phyloP scores from a whole-genome alignment of 2,797 vertebrate genomes.

The Anomalospiza imberbis region DNA sequence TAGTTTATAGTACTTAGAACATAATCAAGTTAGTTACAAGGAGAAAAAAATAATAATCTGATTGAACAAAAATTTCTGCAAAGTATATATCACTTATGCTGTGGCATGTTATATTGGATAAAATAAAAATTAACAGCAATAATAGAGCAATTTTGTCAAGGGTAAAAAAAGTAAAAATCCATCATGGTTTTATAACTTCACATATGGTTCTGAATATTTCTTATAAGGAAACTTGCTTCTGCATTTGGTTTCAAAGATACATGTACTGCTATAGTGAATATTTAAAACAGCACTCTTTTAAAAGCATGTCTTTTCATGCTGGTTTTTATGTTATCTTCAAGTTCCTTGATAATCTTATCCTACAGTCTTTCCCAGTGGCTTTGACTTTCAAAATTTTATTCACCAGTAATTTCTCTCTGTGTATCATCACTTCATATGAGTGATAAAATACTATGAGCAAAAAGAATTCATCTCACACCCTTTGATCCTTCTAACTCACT shows the following conservation, averaged over 20 bases:
- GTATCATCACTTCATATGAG: not conserved
- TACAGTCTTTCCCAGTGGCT: not conserved
- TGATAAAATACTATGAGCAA: not conserved
- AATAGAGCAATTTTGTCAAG: not conserved
- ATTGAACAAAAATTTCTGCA: not conserved
- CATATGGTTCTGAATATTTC: not conserved
- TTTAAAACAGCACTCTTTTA: not conserved
- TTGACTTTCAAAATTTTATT: not conserved
- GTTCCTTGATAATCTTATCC: not conserved
- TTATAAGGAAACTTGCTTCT: not conserved
- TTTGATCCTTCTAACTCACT: not conserved
- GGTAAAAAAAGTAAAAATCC: not conserved
- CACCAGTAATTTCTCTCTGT: not conserved
- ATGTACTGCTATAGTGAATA: not conserved
- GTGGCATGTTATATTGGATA: not conserved
- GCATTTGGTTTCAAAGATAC: not conserved
- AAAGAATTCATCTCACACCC: not conserved
- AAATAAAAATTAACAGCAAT: not conserved
- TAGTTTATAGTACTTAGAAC: not conserved
- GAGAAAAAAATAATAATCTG: not conserved
- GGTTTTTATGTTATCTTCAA: not conserved
- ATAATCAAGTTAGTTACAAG: not conserved
- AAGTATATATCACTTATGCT: not conserved
- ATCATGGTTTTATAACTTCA: not conserved
- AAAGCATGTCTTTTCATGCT: not conserved